Percentiles rank a stretch among this genome's conserved stretches.
These are phyloP conservation scores for Salarias fasciatus DNA, from an alignment of 2,797 vertebrate genomes.

Conservation along the genomic window DNA sequence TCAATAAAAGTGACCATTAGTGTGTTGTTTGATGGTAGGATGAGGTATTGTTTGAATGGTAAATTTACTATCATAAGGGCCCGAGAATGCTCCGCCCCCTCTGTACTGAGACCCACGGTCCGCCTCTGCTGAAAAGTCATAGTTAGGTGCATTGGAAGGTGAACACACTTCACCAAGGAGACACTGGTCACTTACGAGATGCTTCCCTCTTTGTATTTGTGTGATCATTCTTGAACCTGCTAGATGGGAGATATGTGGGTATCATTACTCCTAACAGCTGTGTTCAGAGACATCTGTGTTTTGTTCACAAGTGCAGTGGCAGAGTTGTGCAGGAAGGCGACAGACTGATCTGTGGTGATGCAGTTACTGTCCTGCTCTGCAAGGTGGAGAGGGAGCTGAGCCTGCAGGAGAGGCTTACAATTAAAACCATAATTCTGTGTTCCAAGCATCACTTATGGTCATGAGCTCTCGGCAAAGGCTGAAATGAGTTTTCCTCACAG, in stretches of 20 bases:
- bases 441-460: constrained; percentile 31
- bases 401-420: constrained; percentile 17
- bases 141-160: no score
- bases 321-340: constrained; percentile 8
- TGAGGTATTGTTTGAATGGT: no score
- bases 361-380: constrained; percentile 6
- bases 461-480: constrained; percentile 34
- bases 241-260: neutral
- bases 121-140: no score
- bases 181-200: no score
- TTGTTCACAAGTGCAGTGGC: neutral
- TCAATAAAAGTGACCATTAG: no score
- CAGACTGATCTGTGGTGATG: constrained; percentile 19
- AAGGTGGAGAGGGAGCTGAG: constrained; percentile 20
- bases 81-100: no score
- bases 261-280: neutral
- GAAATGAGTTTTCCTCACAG: constrained; percentile 40
- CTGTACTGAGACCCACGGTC: no score
- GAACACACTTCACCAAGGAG: no score
- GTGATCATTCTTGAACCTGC: no score
- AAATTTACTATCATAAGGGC: no score
- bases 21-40: no score
- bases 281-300: neutral
- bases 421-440: constrained; percentile 25
- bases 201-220: no score